Percentiles rank a stretch among this genome's conserved stretches.
phyloP scores from a whole-genome alignment of 2,888 invertebrate species.

The Nematopogon swammerdamellus region DNA sequence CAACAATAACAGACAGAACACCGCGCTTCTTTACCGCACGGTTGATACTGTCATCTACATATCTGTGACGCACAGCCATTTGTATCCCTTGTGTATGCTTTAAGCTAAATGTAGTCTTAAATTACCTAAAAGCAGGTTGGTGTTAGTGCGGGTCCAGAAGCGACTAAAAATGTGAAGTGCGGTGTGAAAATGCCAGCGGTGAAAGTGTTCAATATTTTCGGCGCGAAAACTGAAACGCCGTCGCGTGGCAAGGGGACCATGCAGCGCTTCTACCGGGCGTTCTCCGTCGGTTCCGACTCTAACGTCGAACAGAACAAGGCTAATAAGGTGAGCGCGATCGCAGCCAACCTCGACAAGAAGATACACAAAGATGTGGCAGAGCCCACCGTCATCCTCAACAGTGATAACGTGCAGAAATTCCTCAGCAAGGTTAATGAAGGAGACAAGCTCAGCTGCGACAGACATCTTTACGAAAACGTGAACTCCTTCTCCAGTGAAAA shows the following conservation, averaged over 20 bases:
- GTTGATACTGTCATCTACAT: no score
- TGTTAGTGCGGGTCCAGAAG: no score
- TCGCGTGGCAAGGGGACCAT: slow-evolving; percentile 31
- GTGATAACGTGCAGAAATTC: slow-evolving; percentile 41
- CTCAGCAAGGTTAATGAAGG: slow-evolving; percentile 21
- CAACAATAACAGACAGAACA: not conserved
- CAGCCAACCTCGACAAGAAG: slow-evolving; percentile 44
- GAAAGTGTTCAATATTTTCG: slow-evolving; percentile 55
- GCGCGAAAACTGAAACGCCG: slow-evolving; percentile 39
- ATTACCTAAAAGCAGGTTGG: no score
- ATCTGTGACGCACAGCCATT: no score
- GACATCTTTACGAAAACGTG: slow-evolving; percentile 48
- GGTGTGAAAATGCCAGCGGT: slow-evolving; percentile 43
- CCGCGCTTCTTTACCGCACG: not conserved
- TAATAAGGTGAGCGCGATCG: slow-evolving; percentile 47
- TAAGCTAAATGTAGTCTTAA: no score
- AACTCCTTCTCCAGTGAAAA: slow-evolving; percentile 14
- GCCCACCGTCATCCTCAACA: slow-evolving; percentile 25
- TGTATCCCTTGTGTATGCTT: no score
- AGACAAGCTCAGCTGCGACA: slow-evolving; percentile 20
- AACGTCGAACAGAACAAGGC: slow-evolving; percentile 33
- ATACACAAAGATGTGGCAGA: slow-evolving; percentile 25
- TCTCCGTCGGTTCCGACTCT: slow-evolving; percentile 42
- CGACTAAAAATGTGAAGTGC: not conserved
- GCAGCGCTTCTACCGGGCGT: slow-evolving; percentile 53